Evolutionary conservation across 2,888 invertebrate genomes (phyloP), one percentile per base, ranked within the genome.

Genomic region (Gortyna flavago): DNA sequence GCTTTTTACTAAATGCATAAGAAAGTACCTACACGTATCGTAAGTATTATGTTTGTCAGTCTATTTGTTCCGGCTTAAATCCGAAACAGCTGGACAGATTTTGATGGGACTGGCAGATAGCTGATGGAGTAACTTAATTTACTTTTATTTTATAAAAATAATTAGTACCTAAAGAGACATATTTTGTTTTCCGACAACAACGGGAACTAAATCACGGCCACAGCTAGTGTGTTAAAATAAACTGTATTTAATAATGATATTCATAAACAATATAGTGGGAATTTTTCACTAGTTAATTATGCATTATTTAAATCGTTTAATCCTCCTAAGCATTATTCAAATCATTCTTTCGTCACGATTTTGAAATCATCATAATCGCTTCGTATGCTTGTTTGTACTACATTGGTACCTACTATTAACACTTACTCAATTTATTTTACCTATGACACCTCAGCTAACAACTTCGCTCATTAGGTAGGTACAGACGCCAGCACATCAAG

Each of bases 241-340:
- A 18, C 16, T 72, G 51, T 72, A 57, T 35, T 61, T 70, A 61
- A 29, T 41, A 69, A 66, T 62, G 8, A 70, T 62, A 70, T 57
- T 81, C 69, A 79, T 41, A 41, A 13, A 57, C 29, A 73, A 62
- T 57, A 38, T 13, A 69, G 65, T 81, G 80, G 57, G 80, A 81
- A 84, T n/a, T 61, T 78, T 74, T 69, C 6, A 78, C 38, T 85
- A 66, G 16, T 72, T 82, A 70, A 79, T 73, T 73, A 81, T 79
- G 65, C 32, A 79, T 79, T 84, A 84, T 84, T 81, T 79, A 64
- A 79, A 81, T 81, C 79, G 8, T 81, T 70, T 79, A 81, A 81
- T 84, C 79, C 61, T 79, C 69, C 71, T 66, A 4, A 68, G 48
- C 6, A n/a, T 68, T 51, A 81, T 78, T 80, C 48, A 71, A 83